These are phyloP conservation scores for Caranx ignobilis DNA, from an alignment of 2,113 vertebrate species.

Conservation along the genomic window DNA sequence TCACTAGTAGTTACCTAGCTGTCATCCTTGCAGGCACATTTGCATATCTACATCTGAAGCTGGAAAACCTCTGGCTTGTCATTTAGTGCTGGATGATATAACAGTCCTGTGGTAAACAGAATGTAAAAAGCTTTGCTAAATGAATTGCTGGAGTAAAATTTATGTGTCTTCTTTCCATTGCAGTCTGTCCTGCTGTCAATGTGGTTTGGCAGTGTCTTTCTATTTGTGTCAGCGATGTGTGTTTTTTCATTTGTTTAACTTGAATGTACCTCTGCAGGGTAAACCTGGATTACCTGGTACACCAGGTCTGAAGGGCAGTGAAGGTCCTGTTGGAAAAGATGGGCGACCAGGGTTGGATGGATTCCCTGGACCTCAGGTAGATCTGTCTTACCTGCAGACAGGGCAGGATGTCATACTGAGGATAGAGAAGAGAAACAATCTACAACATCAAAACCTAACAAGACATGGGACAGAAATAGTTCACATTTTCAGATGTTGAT, in stretches of 20 bases:
- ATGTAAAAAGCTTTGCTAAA: too few species aligned
- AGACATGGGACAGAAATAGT: too few species aligned
- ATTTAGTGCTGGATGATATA: not conserved
- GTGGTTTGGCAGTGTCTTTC: not conserved
- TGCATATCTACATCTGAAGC: too few species aligned
- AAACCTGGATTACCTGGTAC: conserved; percentile 76
- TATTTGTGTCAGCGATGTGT: not conserved
- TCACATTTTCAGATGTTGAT: too few species aligned
- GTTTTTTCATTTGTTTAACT: not conserved
- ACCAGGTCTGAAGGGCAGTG: conserved; percentile 78
- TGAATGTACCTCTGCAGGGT: conserved; percentile 68
- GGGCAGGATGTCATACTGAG: too few species aligned
- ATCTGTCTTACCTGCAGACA: not conserved
- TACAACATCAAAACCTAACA: too few species aligned
- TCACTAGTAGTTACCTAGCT: too few species aligned
- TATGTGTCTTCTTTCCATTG: not conserved
- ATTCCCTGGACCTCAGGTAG: conserved; percentile 88
- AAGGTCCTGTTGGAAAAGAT: conserved; percentile 82
- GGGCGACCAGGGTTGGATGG: conserved; percentile 91
- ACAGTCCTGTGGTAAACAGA: too few species aligned
- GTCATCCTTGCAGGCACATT: too few species aligned
- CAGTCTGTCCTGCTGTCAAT: not conserved
- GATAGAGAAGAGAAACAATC: too few species aligned
- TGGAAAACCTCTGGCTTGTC: not conserved
- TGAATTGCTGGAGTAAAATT: too few species aligned